Conservation (phyloP, 2,888 invertebrate genomes). For the Cacoxenus indagator region DNA sequence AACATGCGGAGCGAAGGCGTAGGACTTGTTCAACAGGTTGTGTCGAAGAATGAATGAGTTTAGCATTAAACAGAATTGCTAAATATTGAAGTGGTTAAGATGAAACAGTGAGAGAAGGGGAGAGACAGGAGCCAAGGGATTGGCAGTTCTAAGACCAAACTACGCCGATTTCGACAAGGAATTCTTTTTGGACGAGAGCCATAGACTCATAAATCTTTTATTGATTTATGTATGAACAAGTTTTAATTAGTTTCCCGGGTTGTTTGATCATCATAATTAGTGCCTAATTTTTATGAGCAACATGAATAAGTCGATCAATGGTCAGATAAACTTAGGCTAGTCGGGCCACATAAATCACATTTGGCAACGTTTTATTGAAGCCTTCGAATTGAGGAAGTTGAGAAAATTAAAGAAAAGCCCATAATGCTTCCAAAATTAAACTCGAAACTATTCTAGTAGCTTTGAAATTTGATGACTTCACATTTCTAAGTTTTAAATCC, state of each 20-base stretch:
- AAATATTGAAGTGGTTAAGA: conserved; percentile 36
- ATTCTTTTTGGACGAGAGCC: conserved; percentile 6
- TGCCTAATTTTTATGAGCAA: conserved; percentile 51
- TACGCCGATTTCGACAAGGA: background rate
- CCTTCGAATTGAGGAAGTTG: conserved; percentile 35
- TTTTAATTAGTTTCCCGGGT: conserved; percentile 55
- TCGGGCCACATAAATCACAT: conserved; percentile 51
- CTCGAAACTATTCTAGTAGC: too few relatives aligned
- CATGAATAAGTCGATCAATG: background rate
- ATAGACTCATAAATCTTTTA: conserved; percentile 60
- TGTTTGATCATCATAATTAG: conserved; percentile 58
- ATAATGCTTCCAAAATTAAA: too few relatives aligned
- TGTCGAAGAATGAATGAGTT: conserved; percentile 46
- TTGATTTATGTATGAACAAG: conserved; percentile 59
- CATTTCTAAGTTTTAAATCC: too few relatives aligned
- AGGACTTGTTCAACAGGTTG: conserved; percentile 19
- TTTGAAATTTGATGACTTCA: too few relatives aligned
- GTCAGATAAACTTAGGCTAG: background rate
- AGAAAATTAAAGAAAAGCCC: conserved; percentile 40
- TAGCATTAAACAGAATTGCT: background rate
- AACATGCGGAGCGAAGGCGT: conserved; percentile 24
- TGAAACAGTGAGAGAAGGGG: conserved; percentile 21
- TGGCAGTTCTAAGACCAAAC: conserved; percentile 7
- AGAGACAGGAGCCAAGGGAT: background rate
- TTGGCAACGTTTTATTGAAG: background rate